Evolutionary conservation across 2,888 invertebrate genomes (phyloP), one percentile per base, ranked within the genome.

Genomic region (Xestia c-nigrum): DNA sequence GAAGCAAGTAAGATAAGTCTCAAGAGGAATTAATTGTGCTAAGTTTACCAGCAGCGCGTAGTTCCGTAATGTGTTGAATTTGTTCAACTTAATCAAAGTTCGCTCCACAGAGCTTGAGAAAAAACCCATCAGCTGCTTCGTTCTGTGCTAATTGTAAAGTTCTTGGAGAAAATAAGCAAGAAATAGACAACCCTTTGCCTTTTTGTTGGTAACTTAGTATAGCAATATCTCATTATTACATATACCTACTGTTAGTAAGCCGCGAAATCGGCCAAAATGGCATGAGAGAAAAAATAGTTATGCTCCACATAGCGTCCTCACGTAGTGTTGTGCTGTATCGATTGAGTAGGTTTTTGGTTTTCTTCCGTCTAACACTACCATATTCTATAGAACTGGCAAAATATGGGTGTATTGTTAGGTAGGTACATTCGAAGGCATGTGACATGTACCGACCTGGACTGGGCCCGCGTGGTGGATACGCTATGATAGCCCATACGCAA

Each of bases 1-100:
- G 7, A 47, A 69, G 16, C 76, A 52, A 68, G 14, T 47, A 40
- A 47, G 61, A 43, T 72, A 55, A 40, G 55, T 67, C 57, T 61
- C 50, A 38, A 46, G 55, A 76, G 43, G 61, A 80, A 76, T 71
- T 50, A 68, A 57, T 68, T 50, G 38, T 16, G 57, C 31, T 21
- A 75, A 80, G 76, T 80, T 76, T 52, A 68, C 57, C n/a, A 55
- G 47, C 40, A 76, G 16, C 76, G 57, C 57, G 47, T 70, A 57
- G 46, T 64, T 47, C 52, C 52, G 40, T 72, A 80, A 81, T 72
- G 71, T 80, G 76, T 76, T 81, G 64, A 76, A 76, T 80, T 80
- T 65, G 65, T 81, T 77, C 55, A 81, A 81, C 81, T 81, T 69
- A 72, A 77, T 81, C 63, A 72, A 81, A 81, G 81, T 81, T 81